Evolutionary conservation across 2,797 vertebrate species (phyloP).

Genomic region (Sibirionetta formosa): DNA sequence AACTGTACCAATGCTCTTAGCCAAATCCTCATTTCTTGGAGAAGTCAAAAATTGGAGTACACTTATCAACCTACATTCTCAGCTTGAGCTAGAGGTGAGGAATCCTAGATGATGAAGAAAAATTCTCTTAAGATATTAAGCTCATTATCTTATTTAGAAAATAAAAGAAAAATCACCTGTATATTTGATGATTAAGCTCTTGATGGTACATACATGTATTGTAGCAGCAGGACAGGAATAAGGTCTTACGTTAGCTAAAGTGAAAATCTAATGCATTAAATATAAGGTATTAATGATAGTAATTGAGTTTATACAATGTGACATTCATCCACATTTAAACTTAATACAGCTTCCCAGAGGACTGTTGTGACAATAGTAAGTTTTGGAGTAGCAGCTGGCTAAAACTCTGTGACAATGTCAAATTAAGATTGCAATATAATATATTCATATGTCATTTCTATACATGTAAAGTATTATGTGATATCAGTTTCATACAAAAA

Average conservation of each 20-base stretch:
- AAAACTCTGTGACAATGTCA: background rate
- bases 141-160: background rate
- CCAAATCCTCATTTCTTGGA: conserved; percentile 93
- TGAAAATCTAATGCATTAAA: background rate
- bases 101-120: background rate
- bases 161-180: background rate
- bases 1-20: conserved; percentile 96
- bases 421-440: background rate
- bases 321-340: background rate
- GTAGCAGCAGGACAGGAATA: background rate
- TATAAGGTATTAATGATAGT: background rate
- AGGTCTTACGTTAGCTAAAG: background rate
- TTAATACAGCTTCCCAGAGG: background rate
- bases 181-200: background rate
- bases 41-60: conserved; percentile 94
- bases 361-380: background rate
- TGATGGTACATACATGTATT: background rate
- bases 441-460: background rate
- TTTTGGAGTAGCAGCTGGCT: background rate
- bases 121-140: background rate
- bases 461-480: background rate
- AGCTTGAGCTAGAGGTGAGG: conserved; percentile 83
- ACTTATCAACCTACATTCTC: conserved; percentile 92
- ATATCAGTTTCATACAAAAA: background rate
- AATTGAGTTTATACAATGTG: background rate